A percentile compares a stretch with the other conserved stretches of the same genome.
These are phyloP conservation scores for Electrophaes corylata DNA, from an alignment of 2,888 invertebrate genomes.

Conservation along the genomic window DNA sequence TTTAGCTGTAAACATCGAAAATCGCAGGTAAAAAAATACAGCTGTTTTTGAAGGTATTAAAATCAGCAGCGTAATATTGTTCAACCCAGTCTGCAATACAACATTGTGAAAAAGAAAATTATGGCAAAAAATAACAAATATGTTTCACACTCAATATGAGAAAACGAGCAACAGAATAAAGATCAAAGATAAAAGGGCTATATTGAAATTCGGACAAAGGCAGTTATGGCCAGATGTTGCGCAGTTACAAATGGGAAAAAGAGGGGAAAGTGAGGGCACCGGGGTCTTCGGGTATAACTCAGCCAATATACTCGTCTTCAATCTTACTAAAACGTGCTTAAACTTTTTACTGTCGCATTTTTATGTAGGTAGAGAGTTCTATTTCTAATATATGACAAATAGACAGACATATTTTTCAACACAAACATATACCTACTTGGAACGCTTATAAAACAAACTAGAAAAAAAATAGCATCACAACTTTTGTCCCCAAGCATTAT, in stretches of 20 bases:
- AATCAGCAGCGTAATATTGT: background rate
- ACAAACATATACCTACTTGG: too few species aligned
- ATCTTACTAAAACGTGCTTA: constrained; percentile 12
- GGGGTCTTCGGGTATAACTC: constrained; percentile 5
- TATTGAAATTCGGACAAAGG: constrained; percentile 10
- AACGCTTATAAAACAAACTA: too few species aligned
- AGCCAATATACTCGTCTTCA: constrained; percentile 8
- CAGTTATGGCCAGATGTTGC: constrained; percentile 14
- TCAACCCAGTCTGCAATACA: background rate
- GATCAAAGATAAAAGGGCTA: background rate
- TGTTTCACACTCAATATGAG: background rate
- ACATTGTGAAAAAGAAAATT: background rate
- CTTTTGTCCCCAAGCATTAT: too few species aligned
- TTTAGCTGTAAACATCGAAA: too few species aligned
- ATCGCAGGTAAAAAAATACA: too few species aligned
- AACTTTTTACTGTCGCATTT: constrained; percentile 8
- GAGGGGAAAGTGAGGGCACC: background rate
- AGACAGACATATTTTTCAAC: too few species aligned
- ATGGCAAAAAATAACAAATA: background rate
- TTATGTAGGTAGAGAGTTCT: background rate
- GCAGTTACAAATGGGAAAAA: background rate
- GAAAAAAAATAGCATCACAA: too few species aligned
- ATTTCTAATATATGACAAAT: too few species aligned
- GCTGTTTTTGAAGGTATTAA: background rate
- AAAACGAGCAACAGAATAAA: background rate